A percentile compares a stretch with the other conserved stretches of the same genome.
Evolutionary conservation across 2,888 invertebrate genomes (phyloP).

Genomic region (Boloria selene): DNA sequence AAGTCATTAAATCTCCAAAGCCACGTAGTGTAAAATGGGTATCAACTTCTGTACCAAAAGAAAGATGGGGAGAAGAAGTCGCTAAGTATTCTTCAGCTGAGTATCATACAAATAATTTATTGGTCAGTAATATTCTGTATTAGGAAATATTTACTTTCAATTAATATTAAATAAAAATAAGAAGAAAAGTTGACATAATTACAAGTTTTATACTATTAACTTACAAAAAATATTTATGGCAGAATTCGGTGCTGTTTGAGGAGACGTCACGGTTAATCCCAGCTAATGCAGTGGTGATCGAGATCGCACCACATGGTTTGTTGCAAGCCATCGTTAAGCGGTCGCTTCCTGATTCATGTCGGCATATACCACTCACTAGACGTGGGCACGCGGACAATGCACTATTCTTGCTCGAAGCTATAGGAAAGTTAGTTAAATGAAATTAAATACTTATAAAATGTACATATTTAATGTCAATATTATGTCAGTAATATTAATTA

Average conservation of each 20-base stretch:
- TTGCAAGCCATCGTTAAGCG: slow-evolving; percentile 84
- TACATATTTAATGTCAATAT: background rate
- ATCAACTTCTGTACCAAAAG: slow-evolving; percentile 87
- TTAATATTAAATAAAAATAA: no score
- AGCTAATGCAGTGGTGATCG: slow-evolving; percentile 89
- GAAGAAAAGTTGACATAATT: no score
- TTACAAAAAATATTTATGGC: slow-evolving; percentile 48
- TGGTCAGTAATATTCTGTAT: slow-evolving; percentile 63
- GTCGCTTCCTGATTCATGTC: slow-evolving; percentile 78
- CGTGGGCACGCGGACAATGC: slow-evolving; percentile 84
- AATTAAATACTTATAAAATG: background rate
- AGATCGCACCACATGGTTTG: slow-evolving; percentile 94
- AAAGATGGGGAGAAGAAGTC: slow-evolving; percentile 78
- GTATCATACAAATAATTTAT: slow-evolving; percentile 91
- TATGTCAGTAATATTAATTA: no score
- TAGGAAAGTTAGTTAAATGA: slow-evolving; percentile 81
- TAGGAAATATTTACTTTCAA: background rate
- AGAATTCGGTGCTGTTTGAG: slow-evolving; percentile 88
- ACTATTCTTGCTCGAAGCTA: slow-evolving; percentile 79
- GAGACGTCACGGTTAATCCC: slow-evolving; percentile 90
- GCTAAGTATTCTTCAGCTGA: slow-evolving; percentile 87
- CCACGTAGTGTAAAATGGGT: slow-evolving; percentile 88
- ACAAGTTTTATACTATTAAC: no score
- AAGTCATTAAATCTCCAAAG: slow-evolving; percentile 83
- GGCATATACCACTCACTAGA: slow-evolving; percentile 88